These are phyloP conservation scores for Equus quagga DNA, from an alignment of 2,113 vertebrate species.

Conservation along the genomic window DNA sequence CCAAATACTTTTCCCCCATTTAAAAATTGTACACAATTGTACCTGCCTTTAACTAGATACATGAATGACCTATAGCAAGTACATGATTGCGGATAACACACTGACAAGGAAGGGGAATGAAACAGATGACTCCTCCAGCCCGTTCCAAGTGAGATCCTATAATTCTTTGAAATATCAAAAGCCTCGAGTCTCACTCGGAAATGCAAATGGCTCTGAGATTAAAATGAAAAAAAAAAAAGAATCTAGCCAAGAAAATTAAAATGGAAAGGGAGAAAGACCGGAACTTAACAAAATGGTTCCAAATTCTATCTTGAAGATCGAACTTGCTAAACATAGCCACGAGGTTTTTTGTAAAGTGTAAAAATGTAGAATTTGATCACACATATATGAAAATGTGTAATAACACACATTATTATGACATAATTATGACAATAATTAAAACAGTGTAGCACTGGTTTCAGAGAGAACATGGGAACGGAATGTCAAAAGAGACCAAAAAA, in stretches of 20 bases:
- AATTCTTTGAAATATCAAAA: not conserved
- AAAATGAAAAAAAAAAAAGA: not conserved
- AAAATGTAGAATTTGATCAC: not conserved
- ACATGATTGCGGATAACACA: not conserved
- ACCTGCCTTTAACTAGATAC: not conserved
- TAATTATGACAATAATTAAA: not conserved
- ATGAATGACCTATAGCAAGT: not conserved
- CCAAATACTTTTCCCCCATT: not conserved
- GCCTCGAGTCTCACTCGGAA: not conserved
- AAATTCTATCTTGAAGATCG: conserved; percentile 16
- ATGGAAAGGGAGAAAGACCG: not conserved
- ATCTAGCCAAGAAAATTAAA: not conserved
- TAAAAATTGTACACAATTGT: not conserved
- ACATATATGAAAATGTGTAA: not conserved
- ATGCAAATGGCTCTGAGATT: not conserved
- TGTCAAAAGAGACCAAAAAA: not conserved
- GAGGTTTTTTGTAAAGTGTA: not conserved
- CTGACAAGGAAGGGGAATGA: not conserved
- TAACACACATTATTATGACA: not conserved
- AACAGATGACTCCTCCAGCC: not conserved
- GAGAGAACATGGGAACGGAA: not conserved
- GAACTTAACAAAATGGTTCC: not conserved
- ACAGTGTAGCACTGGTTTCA: not conserved
- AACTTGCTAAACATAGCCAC: not conserved
- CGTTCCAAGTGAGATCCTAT: not conserved